These are phyloP conservation scores for Erebia epiphron DNA, from an alignment of 2,888 invertebrate genomes.

Conservation along the genomic window DNA sequence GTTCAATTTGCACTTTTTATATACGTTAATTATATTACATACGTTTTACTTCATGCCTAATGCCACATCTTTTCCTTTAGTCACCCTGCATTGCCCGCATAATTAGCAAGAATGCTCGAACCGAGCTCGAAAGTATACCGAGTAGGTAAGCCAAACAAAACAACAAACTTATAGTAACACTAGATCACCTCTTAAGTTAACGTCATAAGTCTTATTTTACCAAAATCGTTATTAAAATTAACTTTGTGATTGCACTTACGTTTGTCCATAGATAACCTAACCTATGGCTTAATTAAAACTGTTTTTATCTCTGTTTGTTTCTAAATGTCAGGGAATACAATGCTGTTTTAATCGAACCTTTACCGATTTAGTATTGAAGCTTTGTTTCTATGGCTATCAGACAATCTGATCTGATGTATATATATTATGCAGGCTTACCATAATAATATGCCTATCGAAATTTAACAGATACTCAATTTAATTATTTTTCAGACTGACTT, in stretches of 20 bases:
- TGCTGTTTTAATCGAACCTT: constrained; percentile 18
- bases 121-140: constrained; percentile 44
- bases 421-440: too few species aligned
- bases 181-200: constrained; percentile 36
- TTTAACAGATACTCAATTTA: too few species aligned
- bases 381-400: too few species aligned
- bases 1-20: not conserved
- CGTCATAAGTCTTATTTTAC: constrained; percentile 39
- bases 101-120: constrained; percentile 63
- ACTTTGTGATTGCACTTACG: constrained; percentile 15
- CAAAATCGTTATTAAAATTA: not conserved
- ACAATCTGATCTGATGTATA: too few species aligned
- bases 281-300: constrained; percentile 34
- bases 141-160: constrained; percentile 57
- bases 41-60: constrained; percentile 9
- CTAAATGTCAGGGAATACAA: constrained; percentile 22
- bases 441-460: too few species aligned
- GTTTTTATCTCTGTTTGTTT: constrained; percentile 18
- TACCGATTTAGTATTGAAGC: not conserved
- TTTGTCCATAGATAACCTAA: constrained; percentile 22
- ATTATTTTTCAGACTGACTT: too few species aligned
- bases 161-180: constrained; percentile 42
- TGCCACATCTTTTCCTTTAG: constrained; percentile 13
- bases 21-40: too few species aligned
- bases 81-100: constrained; percentile 39